Percentiles rank a stretch among this genome's conserved stretches.
Evolutionary conservation across 1,140 invertebrate species (phyloP).

Genomic region (Teleogryllus occipitalis): DNA sequence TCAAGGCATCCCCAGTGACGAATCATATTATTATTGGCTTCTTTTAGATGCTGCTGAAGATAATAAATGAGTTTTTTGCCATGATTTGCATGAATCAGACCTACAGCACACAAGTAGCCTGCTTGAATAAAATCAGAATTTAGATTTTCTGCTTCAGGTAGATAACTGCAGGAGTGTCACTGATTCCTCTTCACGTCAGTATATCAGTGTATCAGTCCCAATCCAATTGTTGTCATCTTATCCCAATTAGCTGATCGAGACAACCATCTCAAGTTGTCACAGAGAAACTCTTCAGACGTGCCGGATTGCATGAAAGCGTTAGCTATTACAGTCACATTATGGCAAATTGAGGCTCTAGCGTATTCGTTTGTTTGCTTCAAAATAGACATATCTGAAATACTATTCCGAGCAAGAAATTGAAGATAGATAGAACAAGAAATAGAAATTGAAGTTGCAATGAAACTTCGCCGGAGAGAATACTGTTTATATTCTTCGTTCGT

Average conservation of each 20-base stretch:
- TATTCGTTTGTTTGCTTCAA: conserved; percentile 97
- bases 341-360: conserved; percentile 93
- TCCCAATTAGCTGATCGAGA: conserved; percentile 98
- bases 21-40: conserved; percentile 76
- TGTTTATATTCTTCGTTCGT: conserved; percentile 80
- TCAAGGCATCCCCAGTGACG: no score
- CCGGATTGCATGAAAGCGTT: conserved; percentile 99
- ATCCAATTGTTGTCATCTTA: conserved; percentile 94
- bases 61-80: conserved; percentile 96
- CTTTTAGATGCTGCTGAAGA: conserved; percentile 86
- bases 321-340: conserved; percentile 96
- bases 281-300: conserved; percentile 85
- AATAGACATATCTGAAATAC: conserved; percentile 94
- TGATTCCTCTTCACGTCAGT: conserved; percentile 81
- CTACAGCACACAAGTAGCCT: conserved; percentile 93
- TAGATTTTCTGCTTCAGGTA: conserved; percentile 90
- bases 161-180: conserved; percentile 94
- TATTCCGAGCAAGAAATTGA: conserved; percentile 93
- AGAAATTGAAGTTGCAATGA: conserved; percentile 94
- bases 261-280: conserved; percentile 98
- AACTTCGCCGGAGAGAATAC: conserved; percentile 89
- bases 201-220: conserved; percentile 97
- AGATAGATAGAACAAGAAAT: no score
- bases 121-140: conserved; percentile 96
- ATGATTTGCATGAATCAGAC: conserved; percentile 98